Evolutionary conservation across 2,797 vertebrate species (phyloP), one percentile per base, ranked within the genome.

Genomic region (Tarsius wallacei): DNA sequence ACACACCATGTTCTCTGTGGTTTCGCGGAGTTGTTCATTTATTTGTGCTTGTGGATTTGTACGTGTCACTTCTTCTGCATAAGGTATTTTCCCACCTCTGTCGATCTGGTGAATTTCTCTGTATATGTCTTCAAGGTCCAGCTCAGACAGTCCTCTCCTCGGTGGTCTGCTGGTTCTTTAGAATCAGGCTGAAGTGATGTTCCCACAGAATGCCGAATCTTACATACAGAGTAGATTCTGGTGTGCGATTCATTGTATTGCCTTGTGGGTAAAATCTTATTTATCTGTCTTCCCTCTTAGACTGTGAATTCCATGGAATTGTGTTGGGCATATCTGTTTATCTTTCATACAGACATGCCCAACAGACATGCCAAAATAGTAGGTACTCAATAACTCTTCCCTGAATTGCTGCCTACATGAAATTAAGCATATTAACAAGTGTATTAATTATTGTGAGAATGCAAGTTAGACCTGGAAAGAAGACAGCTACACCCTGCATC

Each of bases 381-480:
- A 81, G 3, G 1, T 24, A 24, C 9, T 70, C 57, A 63, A 6
- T 68, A 49, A 86, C 80, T 11, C 0, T 71, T 74, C 77, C 2
- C 57, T 82, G 7, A 89, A 26, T 66, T 88, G 7, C 9, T 90
- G 80, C 21, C 33, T 85, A 51, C 26, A 55, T 24, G 2, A 87
- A 96, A 61, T 76, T 85, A 61, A 33, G 24, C 73, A 73, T 61
- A 24, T 42, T 70, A 19, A 2, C 22, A 59, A 71, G 42, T 42
- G 13, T 57, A 61, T 61, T 36, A 66, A 90, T 88, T 80, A 86
- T 71, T 63, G 36, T 42, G 26, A 87, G 28, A 96, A 73, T 70
- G 0, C 5, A 51, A 74, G 14, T 77, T 80, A 71, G 10, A 17
- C 70, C 7, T 63, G 6, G 68, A 82, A 80, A 83, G 42, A 66